These are phyloP conservation scores for Capromys pilorides DNA, from an alignment of 2,797 vertebrate genomes.

Conservation along the genomic window DNA sequence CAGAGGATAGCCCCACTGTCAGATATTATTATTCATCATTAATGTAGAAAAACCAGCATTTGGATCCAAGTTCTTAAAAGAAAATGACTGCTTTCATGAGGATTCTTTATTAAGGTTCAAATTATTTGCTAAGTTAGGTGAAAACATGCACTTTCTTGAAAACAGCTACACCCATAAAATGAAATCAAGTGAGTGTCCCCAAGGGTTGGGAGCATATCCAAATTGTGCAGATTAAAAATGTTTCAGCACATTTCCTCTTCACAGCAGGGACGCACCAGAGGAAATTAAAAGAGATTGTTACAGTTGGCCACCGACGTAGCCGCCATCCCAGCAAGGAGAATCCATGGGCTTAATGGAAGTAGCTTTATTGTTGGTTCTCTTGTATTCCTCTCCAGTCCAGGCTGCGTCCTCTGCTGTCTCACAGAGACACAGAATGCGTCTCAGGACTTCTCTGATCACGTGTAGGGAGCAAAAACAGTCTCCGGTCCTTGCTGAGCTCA, in stretches of 20 bases:
- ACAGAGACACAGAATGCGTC: background rate
- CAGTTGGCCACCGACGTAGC: background rate
- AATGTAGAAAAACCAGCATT: background rate
- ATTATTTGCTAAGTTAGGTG: background rate
- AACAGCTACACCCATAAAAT: background rate
- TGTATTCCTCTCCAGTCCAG: background rate
- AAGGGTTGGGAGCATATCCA: background rate
- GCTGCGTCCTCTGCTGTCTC: background rate
- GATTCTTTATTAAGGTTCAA: conserved; percentile 1
- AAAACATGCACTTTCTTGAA: background rate
- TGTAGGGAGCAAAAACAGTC: background rate
- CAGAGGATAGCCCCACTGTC: background rate
- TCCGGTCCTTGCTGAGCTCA: background rate
- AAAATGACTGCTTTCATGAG: conserved; percentile 29
- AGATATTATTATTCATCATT: background rate
- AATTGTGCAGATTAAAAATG: background rate
- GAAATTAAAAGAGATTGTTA: background rate
- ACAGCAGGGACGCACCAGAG: background rate
- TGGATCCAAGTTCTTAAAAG: background rate
- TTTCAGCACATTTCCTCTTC: background rate
- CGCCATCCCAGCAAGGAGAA: background rate
- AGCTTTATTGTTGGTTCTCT: background rate
- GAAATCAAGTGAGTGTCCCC: background rate
- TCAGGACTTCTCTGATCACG: background rate
- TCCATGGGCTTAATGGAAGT: background rate